A percentile compares a stretch with the other conserved stretches of the same genome.
phyloP scores from a whole-genome alignment of 2,888 invertebrate genomes.

The Synergus umbraculus region DNA sequence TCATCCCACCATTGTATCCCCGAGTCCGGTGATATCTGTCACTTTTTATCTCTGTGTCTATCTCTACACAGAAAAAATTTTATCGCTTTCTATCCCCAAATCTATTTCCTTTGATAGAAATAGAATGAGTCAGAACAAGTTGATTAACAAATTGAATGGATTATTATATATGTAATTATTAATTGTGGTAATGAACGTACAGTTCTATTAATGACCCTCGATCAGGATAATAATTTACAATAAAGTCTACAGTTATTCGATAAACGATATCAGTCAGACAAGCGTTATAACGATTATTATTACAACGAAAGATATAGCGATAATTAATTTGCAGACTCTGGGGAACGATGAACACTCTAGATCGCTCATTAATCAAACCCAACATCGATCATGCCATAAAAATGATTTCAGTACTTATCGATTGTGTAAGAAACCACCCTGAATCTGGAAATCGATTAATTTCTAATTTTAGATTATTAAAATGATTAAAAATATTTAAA shows the following conservation, averaged over 20 bases:
- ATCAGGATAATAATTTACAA: conserved; percentile 8
- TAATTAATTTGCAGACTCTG: neutral
- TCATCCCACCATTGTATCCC: no score
- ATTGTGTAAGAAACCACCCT: neutral
- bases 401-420: neutral
- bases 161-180: no score
- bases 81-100: no score
- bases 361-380: neutral
- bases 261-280: conserved; percentile 2
- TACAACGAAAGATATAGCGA: neutral
- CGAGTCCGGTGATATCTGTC: no score
- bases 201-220: neutral
- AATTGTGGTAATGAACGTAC: neutral
- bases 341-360: neutral
- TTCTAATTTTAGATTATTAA: neutral
- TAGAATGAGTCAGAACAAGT: no score
- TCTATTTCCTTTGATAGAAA: no score
- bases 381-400: neutral
- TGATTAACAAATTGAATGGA: no score
- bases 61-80: no score
- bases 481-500: no score
- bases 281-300: conserved; percentile 15
- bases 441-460: neutral
- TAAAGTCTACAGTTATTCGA: neutral
- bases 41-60: no score